Percentiles rank a stretch among this genome's conserved stretches.
phyloP scores from a whole-genome alignment of 2,888 invertebrate genomes.

The Volucella inflata region DNA sequence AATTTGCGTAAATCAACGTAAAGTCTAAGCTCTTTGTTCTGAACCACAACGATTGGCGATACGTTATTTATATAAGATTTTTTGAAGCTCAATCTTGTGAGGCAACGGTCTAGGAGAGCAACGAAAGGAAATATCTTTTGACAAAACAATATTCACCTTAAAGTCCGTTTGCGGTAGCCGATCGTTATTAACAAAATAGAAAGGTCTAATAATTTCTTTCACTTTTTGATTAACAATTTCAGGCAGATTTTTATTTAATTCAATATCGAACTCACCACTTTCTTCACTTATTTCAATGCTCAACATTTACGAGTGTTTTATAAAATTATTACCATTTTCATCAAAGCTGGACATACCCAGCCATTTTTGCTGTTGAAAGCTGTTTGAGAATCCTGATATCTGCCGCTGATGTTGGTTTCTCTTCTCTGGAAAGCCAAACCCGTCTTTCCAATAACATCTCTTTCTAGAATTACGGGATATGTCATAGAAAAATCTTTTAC shows the following conservation, averaged over 20 bases:
- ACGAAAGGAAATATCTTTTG: background rate
- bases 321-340: background rate
- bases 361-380: background rate
- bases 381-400: background rate
- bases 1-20: too few species aligned
- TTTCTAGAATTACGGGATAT: background rate
- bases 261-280: background rate
- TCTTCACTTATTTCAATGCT: slow-evolving; percentile 3
- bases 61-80: background rate
- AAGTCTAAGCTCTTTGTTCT: too few species aligned
- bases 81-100: background rate
- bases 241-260: slow-evolving; percentile 6
- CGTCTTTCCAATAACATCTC: background rate
- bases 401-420: background rate
- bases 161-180: background rate
- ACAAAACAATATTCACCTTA: slow-evolving; percentile 1
- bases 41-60: background rate
- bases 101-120: background rate
- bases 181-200: background rate
- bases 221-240: background rate
- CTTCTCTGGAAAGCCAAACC: background rate
- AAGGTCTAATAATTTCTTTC: slow-evolving; percentile 3
- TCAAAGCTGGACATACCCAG: background rate
- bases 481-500: background rate
- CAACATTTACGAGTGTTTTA: background rate